Conservation (phyloP, 2,797 vertebrate species). For the Esox lucius region DNA sequence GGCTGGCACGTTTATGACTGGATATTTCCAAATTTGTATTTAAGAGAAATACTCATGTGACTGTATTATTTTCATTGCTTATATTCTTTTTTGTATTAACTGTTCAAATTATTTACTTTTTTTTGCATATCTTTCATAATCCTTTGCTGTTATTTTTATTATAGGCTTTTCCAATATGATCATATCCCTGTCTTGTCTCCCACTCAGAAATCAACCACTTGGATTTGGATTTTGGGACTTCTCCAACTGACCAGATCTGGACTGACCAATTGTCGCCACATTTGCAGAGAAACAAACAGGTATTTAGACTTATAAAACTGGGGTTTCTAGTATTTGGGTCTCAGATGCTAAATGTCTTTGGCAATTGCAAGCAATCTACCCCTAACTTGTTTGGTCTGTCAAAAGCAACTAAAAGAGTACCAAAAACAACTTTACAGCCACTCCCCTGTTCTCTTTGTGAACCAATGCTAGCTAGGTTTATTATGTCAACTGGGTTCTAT, state of each 20-base stretch:
- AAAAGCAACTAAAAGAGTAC: too few relatives aligned
- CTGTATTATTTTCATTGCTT: neutral
- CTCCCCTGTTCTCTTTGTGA: too few relatives aligned
- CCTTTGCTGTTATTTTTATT: neutral
- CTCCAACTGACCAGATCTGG: conserved; percentile 66
- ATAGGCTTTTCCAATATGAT: neutral
- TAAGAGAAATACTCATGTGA: neutral
- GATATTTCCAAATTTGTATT: neutral
- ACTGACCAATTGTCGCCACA: conserved; percentile 83
- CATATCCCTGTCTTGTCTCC: conserved; percentile 10
- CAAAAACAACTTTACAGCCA: too few relatives aligned
- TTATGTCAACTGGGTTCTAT: too few relatives aligned
- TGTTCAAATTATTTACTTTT: neutral
- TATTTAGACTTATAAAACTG: conserved; percentile 44
- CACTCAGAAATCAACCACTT: conserved; percentile 54
- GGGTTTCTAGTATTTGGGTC: neutral
- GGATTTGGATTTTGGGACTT: conserved; percentile 37
- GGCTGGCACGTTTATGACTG: neutral
- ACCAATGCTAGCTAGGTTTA: too few relatives aligned
- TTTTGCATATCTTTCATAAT: neutral
- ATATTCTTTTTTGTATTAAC: neutral
- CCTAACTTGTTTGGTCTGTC: too few relatives aligned
- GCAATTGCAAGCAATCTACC: too few relatives aligned
- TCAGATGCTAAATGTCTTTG: neutral
- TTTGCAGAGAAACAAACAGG: conserved; percentile 91